Conservation (phyloP, 2,888 invertebrate species). For the Brachyopa scutellaris region DNA sequence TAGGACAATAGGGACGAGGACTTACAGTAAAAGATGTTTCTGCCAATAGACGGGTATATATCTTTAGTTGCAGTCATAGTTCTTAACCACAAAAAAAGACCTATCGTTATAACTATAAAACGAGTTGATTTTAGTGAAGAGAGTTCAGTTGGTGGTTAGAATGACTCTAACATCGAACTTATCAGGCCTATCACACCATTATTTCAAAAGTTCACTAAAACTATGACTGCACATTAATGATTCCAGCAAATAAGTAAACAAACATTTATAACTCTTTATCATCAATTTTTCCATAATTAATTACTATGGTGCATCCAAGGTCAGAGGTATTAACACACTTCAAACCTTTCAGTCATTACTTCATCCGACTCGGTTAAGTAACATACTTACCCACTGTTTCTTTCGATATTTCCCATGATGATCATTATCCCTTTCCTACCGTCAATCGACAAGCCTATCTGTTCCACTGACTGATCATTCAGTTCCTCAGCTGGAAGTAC, state of each 20-base stretch:
- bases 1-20: no score
- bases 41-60: no score
- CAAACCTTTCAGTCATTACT: conserved; percentile 8
- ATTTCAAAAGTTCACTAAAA: no score
- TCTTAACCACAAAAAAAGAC: no score
- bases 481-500: conserved; percentile 19
- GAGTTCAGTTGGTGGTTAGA: no score
- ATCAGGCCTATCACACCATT: no score
- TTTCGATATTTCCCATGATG: conserved; percentile 4
- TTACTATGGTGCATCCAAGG: conserved; percentile 14
- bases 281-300: conserved; percentile 7
- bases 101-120: no score
- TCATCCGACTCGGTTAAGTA: conserved; percentile 20
- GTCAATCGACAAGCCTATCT: conserved; percentile 15
- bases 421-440: conserved; percentile 5
- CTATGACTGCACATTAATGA: not conserved
- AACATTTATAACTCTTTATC: not conserved
- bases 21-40: no score
- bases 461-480: conserved; percentile 44
- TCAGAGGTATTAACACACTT: conserved; percentile 21
- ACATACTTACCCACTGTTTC: conserved; percentile 6
- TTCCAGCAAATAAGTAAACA: no score
- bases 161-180: no score
- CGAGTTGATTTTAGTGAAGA: no score
- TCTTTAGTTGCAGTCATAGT: no score